Evolutionary conservation across 2,797 vertebrate genomes (phyloP).

Genomic region (Psittacula derbiana): DNA sequence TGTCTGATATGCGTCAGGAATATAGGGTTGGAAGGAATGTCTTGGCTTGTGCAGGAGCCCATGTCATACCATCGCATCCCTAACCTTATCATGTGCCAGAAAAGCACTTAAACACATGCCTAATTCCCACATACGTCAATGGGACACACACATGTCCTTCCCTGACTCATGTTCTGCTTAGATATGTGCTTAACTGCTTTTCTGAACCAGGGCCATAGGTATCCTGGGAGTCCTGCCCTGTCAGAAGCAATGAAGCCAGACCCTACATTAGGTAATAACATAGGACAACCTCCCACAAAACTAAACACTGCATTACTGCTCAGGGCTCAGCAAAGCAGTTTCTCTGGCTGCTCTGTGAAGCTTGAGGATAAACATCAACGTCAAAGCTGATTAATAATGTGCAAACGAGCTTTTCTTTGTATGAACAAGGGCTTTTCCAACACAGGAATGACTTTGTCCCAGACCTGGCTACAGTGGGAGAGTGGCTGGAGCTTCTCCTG

Average conservation of each 20-base stretch:
- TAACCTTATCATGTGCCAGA: neutral
- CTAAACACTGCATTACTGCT: neutral
- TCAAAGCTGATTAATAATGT: neutral
- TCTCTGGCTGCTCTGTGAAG: neutral
- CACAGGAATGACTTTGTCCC: neutral
- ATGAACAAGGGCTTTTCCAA: neutral
- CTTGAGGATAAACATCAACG: neutral
- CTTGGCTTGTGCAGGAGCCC: neutral
- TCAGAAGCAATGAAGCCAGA: neutral
- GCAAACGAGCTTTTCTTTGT: neutral
- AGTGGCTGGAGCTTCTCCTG: neutral
- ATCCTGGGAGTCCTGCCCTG: neutral
- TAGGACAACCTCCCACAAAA: neutral
- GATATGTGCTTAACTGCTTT: neutral
- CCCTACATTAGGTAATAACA: neutral
- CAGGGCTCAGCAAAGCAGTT: neutral
- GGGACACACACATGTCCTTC: neutral
- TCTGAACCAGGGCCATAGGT: neutral
- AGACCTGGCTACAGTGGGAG: neutral
- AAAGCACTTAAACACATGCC: slow-evolving; percentile 12
- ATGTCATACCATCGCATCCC: neutral
- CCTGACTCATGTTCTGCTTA: neutral
- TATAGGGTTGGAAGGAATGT: neutral
- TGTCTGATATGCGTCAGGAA: neutral
- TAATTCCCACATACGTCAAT: neutral